A percentile compares a stretch with the other conserved stretches of the same genome.
phyloP scores from a whole-genome alignment of 2,113 vertebrate genomes.

The Ranitomeya imitator region DNA sequence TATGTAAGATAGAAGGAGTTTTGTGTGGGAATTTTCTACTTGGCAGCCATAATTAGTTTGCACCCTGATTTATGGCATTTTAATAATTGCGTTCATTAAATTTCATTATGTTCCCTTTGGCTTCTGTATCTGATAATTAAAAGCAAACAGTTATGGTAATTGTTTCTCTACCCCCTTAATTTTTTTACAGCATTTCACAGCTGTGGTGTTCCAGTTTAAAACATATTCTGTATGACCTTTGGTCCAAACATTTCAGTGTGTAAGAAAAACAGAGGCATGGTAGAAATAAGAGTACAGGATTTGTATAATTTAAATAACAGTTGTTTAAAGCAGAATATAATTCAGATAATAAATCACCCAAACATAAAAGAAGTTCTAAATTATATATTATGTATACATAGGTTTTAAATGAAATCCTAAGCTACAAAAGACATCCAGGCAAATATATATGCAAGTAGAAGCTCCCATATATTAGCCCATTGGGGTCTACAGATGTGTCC shows the following conservation, averaged over 20 bases:
- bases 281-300: neutral
- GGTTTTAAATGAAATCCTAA: too few relatives aligned
- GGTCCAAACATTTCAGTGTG: constrained; percentile 7
- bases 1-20: neutral
- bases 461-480: neutral
- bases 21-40: neutral
- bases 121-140: constrained; percentile 24
- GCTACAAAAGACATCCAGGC: too few relatives aligned
- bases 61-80: neutral
- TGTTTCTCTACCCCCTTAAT: neutral
- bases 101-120: constrained; percentile 21
- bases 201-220: neutral
- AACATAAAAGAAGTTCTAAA: too few relatives aligned
- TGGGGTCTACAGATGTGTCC: neutral
- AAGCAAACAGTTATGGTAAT: constrained; percentile 21
- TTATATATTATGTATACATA: too few relatives aligned
- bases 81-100: neutral
- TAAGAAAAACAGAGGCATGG: neutral
- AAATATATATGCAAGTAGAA: neutral
- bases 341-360: too few relatives aligned
- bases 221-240: neutral
- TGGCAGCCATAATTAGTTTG: constrained; percentile 10
- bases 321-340: too few relatives aligned
- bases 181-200: neutral
- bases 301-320: neutral